Evolutionary conservation across 2,113 vertebrate genomes (phyloP).

Genomic region (Onychorhynchus coronatus): DNA sequence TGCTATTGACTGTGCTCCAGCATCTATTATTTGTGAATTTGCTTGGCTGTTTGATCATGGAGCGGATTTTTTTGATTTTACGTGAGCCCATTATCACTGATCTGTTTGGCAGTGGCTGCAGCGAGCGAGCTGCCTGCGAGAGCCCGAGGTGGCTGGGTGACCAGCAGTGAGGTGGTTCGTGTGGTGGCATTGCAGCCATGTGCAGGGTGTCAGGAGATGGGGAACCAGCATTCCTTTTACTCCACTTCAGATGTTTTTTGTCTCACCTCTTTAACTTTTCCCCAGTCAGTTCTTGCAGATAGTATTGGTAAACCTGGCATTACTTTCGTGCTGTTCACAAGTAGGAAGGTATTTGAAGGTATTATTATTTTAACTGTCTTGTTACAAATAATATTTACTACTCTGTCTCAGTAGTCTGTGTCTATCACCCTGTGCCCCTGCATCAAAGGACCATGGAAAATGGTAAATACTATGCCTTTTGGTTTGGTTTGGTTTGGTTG

Average conservation of each 20-base stretch:
- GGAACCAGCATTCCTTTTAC: neutral
- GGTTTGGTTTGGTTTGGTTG: neutral
- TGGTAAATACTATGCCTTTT: neutral
- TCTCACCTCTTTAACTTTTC: neutral
- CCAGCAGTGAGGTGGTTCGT: neutral
- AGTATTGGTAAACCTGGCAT: neutral
- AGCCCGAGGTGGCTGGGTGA: neutral
- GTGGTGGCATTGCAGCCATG: fast-evolving
- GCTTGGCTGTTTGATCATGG: neutral
- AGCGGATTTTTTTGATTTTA: neutral
- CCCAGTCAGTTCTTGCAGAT: neutral
- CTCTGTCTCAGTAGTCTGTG: neutral
- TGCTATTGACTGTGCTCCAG: neutral
- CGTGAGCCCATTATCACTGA: neutral
- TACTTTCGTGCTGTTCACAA: neutral
- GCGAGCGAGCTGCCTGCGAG: neutral
- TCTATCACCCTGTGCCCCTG: neutral
- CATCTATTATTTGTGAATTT: neutral
- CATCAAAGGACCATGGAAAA: neutral
- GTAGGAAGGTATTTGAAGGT: neutral
- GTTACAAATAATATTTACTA: neutral
- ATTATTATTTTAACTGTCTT: neutral
- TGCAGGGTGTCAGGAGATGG: neutral
- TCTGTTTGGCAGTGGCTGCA: neutral
- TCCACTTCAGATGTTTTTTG: neutral